phyloP scores from a whole-genome alignment of 2,888 invertebrate genomes.

The Caenorhabditis sp. region DNA sequence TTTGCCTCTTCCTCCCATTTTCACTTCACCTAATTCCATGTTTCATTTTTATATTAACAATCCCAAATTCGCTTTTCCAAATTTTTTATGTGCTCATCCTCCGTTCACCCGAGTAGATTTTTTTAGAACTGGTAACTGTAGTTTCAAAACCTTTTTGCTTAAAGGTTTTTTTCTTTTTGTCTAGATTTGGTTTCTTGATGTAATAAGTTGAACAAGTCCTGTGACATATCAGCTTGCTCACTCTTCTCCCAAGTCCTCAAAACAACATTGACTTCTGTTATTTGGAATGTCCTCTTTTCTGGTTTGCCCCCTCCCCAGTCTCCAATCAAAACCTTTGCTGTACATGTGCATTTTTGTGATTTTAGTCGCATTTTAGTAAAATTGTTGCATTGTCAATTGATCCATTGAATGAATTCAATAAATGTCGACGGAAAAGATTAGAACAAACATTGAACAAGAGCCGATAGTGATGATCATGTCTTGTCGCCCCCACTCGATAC shows the following conservation, averaged over 20 bases:
- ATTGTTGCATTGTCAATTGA: conserved; percentile 3
- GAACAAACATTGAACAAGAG: conserved; percentile 45
- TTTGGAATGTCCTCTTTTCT: neutral
- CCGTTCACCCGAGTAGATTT: conserved; percentile 45
- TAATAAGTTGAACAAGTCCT: conserved; percentile 38
- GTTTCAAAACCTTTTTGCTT: neutral
- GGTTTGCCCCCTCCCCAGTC: too few relatives aligned
- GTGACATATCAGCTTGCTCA: conserved; percentile 50
- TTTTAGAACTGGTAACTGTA: conserved; percentile 46
- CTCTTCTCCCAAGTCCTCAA: neutral
- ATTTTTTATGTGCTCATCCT: conserved; percentile 1
- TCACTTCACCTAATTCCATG: conserved; percentile 7
- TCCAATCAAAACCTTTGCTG: conserved; percentile 4
- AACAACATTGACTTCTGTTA: neutral
- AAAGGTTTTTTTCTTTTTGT: neutral
- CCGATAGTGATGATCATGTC: conserved; percentile 45
- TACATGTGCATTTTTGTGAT: conserved; percentile 29
- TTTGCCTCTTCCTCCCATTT: neutral
- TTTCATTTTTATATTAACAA: conserved; percentile 12
- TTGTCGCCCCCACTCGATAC: conserved; percentile 44
- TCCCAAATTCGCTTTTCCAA: too few relatives aligned
- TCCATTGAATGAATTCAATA: conserved; percentile 37
- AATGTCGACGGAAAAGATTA: conserved; percentile 45
- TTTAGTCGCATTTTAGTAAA: conserved; percentile 15
- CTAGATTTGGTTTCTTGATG: neutral